These are phyloP conservation scores for Odocoileus virginianus DNA, from an alignment of 2,113 vertebrate genomes.

Conservation along the genomic window DNA sequence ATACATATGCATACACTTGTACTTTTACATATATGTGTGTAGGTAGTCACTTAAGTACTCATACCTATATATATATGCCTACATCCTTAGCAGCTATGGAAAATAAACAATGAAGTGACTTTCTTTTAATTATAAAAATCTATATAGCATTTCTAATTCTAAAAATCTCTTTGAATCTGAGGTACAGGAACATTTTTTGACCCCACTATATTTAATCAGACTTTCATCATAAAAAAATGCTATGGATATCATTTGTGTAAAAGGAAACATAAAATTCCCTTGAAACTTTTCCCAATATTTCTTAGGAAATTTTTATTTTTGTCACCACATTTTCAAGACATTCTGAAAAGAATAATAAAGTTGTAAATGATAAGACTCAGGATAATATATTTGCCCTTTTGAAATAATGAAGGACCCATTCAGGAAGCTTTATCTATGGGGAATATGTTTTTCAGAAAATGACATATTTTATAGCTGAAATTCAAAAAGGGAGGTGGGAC, in stretches of 20 bases:
- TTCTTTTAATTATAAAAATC: not conserved
- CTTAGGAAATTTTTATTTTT: not conserved
- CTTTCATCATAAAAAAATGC: not conserved
- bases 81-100: not conserved
- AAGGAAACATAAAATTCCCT: not conserved
- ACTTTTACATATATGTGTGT: not conserved
- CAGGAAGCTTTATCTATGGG: not conserved
- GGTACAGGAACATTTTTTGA: not conserved
- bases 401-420: not conserved
- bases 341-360: not conserved
- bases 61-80: not conserved
- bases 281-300: not conserved
- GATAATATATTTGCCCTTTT: not conserved
- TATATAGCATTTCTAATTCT: not conserved
- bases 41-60: not conserved
- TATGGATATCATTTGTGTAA: not conserved
- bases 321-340: not conserved
- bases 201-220: not conserved
- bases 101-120: not conserved
- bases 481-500: not conserved
- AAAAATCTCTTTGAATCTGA: conserved; percentile 6
- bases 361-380: not conserved
- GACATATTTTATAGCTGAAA: conserved; percentile 10
- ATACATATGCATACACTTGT: not conserved
- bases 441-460: conserved; percentile 25